Conservation (phyloP, 2,797 vertebrate species). For the Pseudomugil tenellus region DNA sequence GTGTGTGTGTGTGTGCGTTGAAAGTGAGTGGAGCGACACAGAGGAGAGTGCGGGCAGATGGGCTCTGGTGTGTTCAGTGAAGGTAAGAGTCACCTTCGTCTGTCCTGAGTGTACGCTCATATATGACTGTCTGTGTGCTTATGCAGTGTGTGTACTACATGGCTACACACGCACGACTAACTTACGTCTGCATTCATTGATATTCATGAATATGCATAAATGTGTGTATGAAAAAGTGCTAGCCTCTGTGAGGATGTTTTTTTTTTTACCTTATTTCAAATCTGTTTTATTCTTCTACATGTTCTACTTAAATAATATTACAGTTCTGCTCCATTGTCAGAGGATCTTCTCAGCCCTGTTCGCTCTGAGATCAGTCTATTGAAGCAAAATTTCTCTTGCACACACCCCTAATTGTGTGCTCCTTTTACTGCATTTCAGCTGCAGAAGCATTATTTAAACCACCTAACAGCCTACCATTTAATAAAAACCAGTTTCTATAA, state of each 20-base stretch:
- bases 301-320: constrained; percentile 39
- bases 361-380: constrained; percentile 51
- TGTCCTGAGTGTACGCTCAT: constrained; percentile 54
- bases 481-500: constrained; percentile 80
- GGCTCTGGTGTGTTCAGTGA: constrained; percentile 70
- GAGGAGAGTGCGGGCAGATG: constrained; percentile 69
- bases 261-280: constrained; percentile 20
- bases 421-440: constrained; percentile 75
- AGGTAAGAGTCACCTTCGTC: constrained; percentile 80
- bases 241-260: constrained; percentile 14
- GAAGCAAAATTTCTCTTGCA: constrained; percentile 66
- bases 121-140: constrained; percentile 2
- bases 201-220: constrained; percentile 37
- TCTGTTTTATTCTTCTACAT: constrained; percentile 36
- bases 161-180: constrained; percentile 21
- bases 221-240: constrained; percentile 15
- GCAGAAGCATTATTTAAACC: constrained; percentile 69
- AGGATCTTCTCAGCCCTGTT: constrained; percentile 38
- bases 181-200: constrained; percentile 44
- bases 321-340: constrained; percentile 34
- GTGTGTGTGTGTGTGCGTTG: constrained; percentile 44
- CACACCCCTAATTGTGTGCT: constrained; percentile 76
- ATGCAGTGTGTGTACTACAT: constrained; percentile 16
- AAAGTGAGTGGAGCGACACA: constrained; percentile 47
- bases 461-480: constrained; percentile 76